Base-by-base conservation (phyloP, 2,113 vertebrate species). In the Atlantisia rogersi region DNA sequence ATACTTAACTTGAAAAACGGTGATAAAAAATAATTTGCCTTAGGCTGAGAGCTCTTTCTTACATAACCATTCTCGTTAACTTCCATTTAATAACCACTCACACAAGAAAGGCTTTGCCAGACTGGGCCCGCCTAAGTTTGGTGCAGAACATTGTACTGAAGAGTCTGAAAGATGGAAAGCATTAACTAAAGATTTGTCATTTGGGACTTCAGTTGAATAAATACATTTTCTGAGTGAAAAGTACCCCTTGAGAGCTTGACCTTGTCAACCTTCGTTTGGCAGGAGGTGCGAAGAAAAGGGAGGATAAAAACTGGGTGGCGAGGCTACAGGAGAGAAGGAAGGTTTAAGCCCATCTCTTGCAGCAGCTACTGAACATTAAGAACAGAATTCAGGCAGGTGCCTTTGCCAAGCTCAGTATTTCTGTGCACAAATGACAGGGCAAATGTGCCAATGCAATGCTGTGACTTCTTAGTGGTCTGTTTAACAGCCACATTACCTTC, bases 11-110 rank as follows among this genome's bases (percentile, higher is more conserved):
- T 82, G 4, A 24, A 85, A 87, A 84, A 64, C 3, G 17, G 19
- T 11, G 42, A 73, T 86, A 35, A 83, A 81, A 92, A 88, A 10
- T 42, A 62, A 35, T 48, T 44, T 83, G 40, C 32, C 68, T 74
- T 60, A 76, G 42, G 44, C 64, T 86, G 68, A 86, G 74, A 81
- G 26, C 16, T 85, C 48, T 74, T 50, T 25, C 15, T 65, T 24
- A 56, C 9, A 21, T 40, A 59, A 52, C 37, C 32, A 62, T 28
- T 88, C 55, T 94, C 9, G 65, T 64, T 83, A 88, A 69, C 18
- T 82, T 68, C 68, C 68, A 35, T 75, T 90, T 68, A 88, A 92
- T 53, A 87, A 75, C 26, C n/a, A 79, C 63, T 79, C 42, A 40
- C 25, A 50, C 21, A 92, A 78, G 28, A 75, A 90, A 76, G 67